A percentile compares a stretch with the other conserved stretches of the same genome.
phyloP scores from a whole-genome alignment of 2,888 invertebrate genomes.

The Hemaris fuciformis region DNA sequence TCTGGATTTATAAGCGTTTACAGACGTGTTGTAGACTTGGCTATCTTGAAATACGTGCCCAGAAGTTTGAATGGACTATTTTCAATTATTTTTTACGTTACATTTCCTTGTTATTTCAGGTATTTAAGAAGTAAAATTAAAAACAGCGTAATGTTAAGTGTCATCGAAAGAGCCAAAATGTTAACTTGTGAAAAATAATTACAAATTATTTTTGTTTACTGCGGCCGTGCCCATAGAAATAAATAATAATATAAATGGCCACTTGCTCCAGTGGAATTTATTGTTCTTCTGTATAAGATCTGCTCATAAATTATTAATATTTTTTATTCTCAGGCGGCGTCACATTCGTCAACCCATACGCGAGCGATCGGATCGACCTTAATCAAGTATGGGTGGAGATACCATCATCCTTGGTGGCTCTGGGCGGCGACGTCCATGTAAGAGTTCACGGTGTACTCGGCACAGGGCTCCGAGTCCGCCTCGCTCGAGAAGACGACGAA shows the following conservation, averaged over 20 bases:
- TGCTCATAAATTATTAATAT: neutral
- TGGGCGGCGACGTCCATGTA: slow-evolving; percentile 90
- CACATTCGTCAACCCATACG: slow-evolving; percentile 64
- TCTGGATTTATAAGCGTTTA: neutral
- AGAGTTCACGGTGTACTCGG: slow-evolving; percentile 81
- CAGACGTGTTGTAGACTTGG: neutral
- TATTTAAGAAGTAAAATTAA: too few species aligned
- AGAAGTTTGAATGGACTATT: too few species aligned
- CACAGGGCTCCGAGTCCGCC: slow-evolving; percentile 62
- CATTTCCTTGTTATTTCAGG: too few species aligned
- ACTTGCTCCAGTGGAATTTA: too few species aligned
- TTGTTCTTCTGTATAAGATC: too few species aligned
- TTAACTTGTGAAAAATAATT: too few species aligned
- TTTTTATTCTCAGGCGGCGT: slow-evolving; percentile 57
- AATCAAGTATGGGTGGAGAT: slow-evolving; percentile 83
- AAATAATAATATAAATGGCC: too few species aligned
- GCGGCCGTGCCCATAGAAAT: too few species aligned
- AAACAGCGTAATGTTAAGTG: too few species aligned
- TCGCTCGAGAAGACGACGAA: slow-evolving; percentile 76
- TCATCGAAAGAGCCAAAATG: too few species aligned
- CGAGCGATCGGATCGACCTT: slow-evolving; percentile 60
- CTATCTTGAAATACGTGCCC: neutral
- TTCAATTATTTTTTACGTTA: too few species aligned
- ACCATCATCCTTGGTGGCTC: slow-evolving; percentile 88
- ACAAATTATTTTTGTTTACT: too few species aligned